phyloP scores from a whole-genome alignment of 64 coral and sea anemone genomes.

The Acropora tenuis region DNA sequence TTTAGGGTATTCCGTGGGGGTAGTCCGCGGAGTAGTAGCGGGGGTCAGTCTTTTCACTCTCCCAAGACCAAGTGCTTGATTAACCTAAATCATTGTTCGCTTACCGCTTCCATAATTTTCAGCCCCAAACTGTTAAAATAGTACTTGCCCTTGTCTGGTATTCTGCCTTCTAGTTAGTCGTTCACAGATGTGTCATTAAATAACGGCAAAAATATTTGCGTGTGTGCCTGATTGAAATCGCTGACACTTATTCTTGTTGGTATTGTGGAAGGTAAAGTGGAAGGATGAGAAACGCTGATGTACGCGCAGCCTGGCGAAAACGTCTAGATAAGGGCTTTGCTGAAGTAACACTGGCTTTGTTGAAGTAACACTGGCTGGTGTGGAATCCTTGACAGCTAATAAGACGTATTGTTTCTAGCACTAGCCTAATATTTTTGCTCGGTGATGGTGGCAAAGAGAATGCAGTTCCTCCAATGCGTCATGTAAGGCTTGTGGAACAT shows the following conservation, averaged over 20 bases:
- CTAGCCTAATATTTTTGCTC: conserved; percentile 13
- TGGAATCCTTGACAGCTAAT: conserved; percentile 52
- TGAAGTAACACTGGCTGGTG: conserved; percentile 44
- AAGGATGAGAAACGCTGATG: conserved; percentile 24
- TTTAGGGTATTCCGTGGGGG: too few relatives aligned
- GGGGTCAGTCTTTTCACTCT: too few relatives aligned
- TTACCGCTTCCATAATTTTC: conserved; percentile 34
- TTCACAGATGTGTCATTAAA: neutral
- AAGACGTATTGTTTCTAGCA: conserved; percentile 27
- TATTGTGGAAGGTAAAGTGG: neutral
- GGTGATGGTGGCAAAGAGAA: conserved; percentile 29
- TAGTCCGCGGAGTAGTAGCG: too few relatives aligned
- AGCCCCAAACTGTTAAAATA: conserved; percentile 50
- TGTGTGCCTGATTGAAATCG: neutral
- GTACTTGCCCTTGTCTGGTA: neutral
- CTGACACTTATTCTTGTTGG: neutral
- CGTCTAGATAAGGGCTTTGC: neutral
- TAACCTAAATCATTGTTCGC: too few relatives aligned
- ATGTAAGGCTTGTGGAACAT: conserved; percentile 54
- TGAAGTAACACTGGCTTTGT: neutral
- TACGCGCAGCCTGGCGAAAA: conserved; percentile 36
- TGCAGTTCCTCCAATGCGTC: conserved; percentile 39
- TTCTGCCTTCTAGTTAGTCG: neutral
- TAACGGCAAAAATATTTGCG: conserved; percentile 43
- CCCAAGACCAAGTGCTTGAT: too few relatives aligned